A percentile compares a stretch with the other conserved stretches of the same genome.
Conservation (phyloP, 2,113 vertebrate species). For the Atlantisia rogersi region DNA sequence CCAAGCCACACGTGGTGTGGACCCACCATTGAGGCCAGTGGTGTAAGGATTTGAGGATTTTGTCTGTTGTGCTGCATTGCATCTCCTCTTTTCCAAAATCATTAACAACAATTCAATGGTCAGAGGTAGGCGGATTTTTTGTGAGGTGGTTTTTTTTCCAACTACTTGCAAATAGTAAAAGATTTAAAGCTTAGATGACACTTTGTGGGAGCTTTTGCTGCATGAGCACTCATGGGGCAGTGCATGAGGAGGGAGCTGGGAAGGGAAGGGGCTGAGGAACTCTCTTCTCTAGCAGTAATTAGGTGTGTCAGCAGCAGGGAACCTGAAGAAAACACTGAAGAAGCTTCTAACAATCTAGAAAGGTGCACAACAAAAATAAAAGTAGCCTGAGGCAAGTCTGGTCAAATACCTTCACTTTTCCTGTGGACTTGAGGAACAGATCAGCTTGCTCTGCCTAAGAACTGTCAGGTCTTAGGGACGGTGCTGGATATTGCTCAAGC, state of each 20-base stretch:
- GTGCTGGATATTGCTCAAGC: background rate
- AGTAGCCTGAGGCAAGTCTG: background rate
- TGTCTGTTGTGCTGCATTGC: background rate
- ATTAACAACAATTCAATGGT: background rate
- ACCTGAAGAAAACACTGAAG: background rate
- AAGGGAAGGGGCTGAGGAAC: background rate
- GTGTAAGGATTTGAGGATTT: background rate
- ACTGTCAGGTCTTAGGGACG: background rate
- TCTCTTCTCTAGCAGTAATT: background rate
- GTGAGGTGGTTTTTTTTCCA: background rate
- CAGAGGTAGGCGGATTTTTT: background rate
- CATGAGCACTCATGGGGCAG: background rate
- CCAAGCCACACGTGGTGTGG: background rate
- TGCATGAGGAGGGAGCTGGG: background rate
- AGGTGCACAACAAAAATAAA: background rate
- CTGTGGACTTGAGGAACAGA: background rate
- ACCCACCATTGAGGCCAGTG: background rate
- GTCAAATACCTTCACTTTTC: background rate
- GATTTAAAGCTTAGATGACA: background rate
- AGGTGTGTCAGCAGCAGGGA: background rate
- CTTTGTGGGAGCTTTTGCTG: background rate
- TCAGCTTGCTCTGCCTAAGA: background rate
- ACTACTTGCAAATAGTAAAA: background rate
- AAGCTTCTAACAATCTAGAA: background rate
- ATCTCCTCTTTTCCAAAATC: background rate